Conservation (phyloP, 2,888 invertebrate species). For the Macrosiphum euphorbiae region DNA sequence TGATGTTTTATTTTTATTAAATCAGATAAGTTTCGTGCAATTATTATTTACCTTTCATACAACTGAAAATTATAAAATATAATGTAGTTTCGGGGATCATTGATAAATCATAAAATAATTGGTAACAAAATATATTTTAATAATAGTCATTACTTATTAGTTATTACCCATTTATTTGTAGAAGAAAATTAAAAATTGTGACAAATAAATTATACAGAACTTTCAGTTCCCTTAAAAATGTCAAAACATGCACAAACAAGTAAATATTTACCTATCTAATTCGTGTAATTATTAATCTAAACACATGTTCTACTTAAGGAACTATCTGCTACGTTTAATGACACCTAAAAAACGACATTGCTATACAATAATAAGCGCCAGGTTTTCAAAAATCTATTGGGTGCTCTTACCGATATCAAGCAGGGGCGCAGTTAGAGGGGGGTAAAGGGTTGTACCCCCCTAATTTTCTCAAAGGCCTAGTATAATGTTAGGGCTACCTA, state of each 20-base stretch:
- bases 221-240: not conserved
- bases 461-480: no score
- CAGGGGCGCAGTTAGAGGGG: no score
- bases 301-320: not conserved
- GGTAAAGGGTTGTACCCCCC: no score
- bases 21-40: not conserved
- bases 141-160: not conserved
- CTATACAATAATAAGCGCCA: no score
- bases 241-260: not conserved
- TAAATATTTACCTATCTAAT: not conserved
- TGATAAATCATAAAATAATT: not conserved
- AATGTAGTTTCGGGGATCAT: not conserved
- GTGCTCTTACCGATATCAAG: no score
- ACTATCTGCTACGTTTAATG: not conserved
- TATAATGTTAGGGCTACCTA: no score
- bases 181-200: not conserved
- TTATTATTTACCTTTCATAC: not conserved
- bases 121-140: not conserved
- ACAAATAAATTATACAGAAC: not conserved
- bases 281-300: not conserved
- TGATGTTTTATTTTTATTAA: not conserved
- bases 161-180: not conserved
- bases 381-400: no score
- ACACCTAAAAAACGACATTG: not conserved
- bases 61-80: not conserved